Percentiles rank a stretch among this genome's conserved stretches.
These are phyloP conservation scores for Orchestes rusci DNA, from an alignment of 2,888 invertebrate species.

Conservation along the genomic window DNA sequence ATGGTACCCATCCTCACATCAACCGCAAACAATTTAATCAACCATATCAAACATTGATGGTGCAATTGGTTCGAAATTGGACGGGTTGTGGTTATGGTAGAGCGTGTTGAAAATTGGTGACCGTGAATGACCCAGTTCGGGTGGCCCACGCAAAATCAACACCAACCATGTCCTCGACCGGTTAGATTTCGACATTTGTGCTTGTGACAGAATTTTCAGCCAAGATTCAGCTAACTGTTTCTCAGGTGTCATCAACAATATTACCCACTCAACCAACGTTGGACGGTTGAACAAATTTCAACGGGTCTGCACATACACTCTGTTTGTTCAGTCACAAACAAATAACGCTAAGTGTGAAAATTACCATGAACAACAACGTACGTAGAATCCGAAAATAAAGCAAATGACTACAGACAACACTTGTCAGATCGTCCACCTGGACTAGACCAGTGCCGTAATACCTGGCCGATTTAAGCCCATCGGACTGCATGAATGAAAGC, in stretches of 20 bases:
- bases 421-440: conserved; percentile 33
- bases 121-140: conserved; percentile 1
- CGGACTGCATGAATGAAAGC: background rate
- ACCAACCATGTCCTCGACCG: background rate
- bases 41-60: too few species aligned
- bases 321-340: conserved; percentile 33
- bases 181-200: background rate
- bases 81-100: too few species aligned
- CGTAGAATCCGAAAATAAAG: conserved; percentile 31
- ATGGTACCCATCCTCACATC: too few species aligned
- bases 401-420: conserved; percentile 28
- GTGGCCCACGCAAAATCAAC: conserved; percentile 1
- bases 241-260: conserved; percentile 15
- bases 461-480: too few species aligned
- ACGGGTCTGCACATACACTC: conserved; percentile 30
- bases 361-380: conserved; percentile 35
- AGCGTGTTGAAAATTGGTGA: too few species aligned
- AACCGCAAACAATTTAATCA: too few species aligned
- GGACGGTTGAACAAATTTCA: conserved; percentile 30
- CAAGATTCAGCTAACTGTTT: too few species aligned
- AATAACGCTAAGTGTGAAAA: conserved; percentile 37
- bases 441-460: too few species aligned
- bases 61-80: too few species aligned
- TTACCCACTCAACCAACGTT: conserved; percentile 25
- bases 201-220: too few species aligned